Base-by-base conservation (phyloP, 2,888 invertebrate species). In the Theodoxus fluviatilis region DNA sequence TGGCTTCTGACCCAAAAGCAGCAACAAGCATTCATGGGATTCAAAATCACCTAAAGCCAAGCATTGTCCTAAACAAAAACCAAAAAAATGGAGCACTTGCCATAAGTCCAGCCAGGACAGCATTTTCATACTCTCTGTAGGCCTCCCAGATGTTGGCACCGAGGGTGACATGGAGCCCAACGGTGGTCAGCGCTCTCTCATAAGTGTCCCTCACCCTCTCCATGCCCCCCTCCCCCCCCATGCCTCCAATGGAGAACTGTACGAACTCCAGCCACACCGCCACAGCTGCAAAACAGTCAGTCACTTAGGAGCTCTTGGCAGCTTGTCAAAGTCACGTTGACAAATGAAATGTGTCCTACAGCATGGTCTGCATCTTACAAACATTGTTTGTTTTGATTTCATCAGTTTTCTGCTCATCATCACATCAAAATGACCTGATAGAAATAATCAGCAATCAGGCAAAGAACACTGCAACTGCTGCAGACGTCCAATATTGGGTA, bases 121-220 rank as follows among this genome's bases (percentile, higher is more conserved):
- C 85, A 72, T 88, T 87, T 88, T 95, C 95, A 80, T 93, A 91
- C 85, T 94, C 94, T 52, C 92, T 88, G 81, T 92, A 92, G 3
- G 92, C 91, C 81, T 94, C 94, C 94, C 94, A 95, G 74, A 94
- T 89, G 38, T 93, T 87, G 67, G 91, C 90, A 1, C 94, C 94
- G 72, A 92, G 91, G 18, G 91, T 89, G 0, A 92, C 91, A 84
- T 94, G 93, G 0, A 93, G 88, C 0, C 94, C 94, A 18, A 91
- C 92, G 22, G 91, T 90, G 15, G 90, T 90, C 52, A 95, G 80
- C 1, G 93, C 93, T 75, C 88, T 84, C 84, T 93, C 92, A 84
- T 92, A 90, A 22, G 92, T 86, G 55, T 87, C 84, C 82, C 91
- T 84, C 25, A 90, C 87, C 52, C 84, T 86, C 38, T 88, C 87